phyloP scores from a whole-genome alignment of 1,140 invertebrate species.

The Dufourea novaeangliae region DNA sequence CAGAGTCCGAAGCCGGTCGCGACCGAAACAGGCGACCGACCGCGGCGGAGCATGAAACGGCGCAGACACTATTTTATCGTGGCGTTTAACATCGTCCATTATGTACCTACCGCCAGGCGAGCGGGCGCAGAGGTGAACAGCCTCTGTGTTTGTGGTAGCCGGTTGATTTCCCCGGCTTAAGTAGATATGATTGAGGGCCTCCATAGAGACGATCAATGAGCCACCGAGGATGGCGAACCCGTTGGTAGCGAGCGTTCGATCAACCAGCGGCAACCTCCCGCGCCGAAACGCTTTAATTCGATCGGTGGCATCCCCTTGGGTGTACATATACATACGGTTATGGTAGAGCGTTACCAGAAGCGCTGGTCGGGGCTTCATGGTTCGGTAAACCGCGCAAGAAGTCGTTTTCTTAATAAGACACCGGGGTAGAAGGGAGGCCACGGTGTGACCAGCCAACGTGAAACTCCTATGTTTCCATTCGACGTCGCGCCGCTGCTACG shows the following conservation, averaged over 20 bases:
- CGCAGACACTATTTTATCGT: conserved; percentile 40
- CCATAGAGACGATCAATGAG: conserved; percentile 69
- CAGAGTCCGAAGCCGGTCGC: not conserved
- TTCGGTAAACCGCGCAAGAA: conserved; percentile 11
- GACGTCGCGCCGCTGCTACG: not conserved
- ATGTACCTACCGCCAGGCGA: conserved; percentile 25
- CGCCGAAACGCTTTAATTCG: conserved; percentile 71
- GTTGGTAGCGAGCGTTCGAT: conserved; percentile 64
- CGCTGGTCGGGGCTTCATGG: conserved; percentile 40
- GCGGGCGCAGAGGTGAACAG: conserved; percentile 61
- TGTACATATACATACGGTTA: no score
- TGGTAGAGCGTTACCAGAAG: conserved; percentile 14
- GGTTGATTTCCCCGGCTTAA: conserved; percentile 66
- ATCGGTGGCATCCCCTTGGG: conserved; percentile 53
- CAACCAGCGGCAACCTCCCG: conserved; percentile 58
- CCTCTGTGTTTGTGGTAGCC: conserved; percentile 64
- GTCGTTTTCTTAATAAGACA: conserved; percentile 17
- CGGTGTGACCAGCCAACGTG: not conserved
- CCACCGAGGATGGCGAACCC: conserved; percentile 62
- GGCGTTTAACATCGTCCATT: conserved; percentile 44
- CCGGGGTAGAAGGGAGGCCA: not conserved
- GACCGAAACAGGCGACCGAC: conserved; percentile 21
- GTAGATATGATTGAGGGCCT: conserved; percentile 74
- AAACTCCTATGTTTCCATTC: not conserved
- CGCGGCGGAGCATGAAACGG: conserved; percentile 37